Base-by-base conservation (phyloP, 2,797 vertebrate genomes). In the Manis crassicaudata region DNA sequence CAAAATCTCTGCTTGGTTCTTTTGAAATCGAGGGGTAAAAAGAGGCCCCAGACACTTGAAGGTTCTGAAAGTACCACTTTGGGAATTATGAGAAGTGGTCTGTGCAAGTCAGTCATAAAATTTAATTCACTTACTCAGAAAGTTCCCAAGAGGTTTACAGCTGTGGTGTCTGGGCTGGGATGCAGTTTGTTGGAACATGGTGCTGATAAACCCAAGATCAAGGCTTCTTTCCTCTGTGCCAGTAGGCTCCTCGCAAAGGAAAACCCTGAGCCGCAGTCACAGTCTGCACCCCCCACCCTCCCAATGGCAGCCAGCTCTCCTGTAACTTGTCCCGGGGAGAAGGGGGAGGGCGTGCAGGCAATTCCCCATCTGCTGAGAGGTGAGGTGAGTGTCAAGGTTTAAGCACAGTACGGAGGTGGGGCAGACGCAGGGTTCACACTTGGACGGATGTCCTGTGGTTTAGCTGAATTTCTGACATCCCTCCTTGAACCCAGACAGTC, bases 1-100 rank as follows among this genome's bases (percentile, higher is more conserved):
- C 46, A 91, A 88, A 93, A 81, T 83, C 63, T 87, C 73, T 92
- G 25, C 67, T 54, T 82, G 58, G 54, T 68, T 90, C 52, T 92
- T 94, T 80, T 88, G 73, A 90, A 85, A 75, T 40, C 63, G 56
- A 62, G 84, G 72, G 37, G 3, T 14, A 62, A 27, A 20, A 54
- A 23, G 7, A 14, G 32, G 8, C 40, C n/a, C 75, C 79, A 56
- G 87, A 86, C 60, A 84, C 37, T 10, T 10, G 12, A 29, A 58
- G 43, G 6, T 52, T 92, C 63, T 68, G 63, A 29, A 93, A 84
- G 76, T 60, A 50, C 37, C 62, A 46, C 72, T n/a, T 18, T 1
- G 83, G 68, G 65, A 88, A 88, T 68, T n/a, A 54, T 7, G 52
- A 91, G 73, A 91, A 32, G 50, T 8, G 32, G 23, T 72, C 73